Conservation (phyloP, 1,140 invertebrate genomes). For the honey bee (Apis mellifera) region DNA sequence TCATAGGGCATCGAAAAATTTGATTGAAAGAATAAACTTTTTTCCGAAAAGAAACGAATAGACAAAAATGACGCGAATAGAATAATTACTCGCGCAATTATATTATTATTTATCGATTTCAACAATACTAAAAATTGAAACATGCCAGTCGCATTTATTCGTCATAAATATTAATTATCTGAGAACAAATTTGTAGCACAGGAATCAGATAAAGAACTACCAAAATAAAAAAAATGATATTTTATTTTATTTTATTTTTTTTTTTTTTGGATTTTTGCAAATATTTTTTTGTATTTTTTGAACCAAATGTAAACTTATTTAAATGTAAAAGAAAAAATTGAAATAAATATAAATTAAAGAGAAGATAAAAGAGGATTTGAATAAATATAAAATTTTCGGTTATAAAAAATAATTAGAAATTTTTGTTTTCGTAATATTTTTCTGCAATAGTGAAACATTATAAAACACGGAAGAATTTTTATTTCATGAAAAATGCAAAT, state of each 20-base stretch:
- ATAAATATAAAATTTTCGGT: neutral
- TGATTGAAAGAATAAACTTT: conserved; percentile 7
- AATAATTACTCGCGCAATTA: conserved; percentile 21
- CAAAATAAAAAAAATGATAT: neutral
- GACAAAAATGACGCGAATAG: neutral
- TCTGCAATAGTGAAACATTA: too few relatives aligned
- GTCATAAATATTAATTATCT: neutral
- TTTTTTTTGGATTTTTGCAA: neutral
- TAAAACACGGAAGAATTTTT: too few relatives aligned
- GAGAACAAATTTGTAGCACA: neutral
- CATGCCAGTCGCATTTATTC: neutral
- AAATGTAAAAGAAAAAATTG: neutral
- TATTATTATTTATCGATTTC: conserved; percentile 36
- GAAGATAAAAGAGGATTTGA: neutral
- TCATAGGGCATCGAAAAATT: neutral
- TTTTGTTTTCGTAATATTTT: too few relatives aligned
- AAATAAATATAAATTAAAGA: too few relatives aligned
- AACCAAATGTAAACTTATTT: neutral
- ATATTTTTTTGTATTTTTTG: neutral
- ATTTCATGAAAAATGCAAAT: too few relatives aligned
- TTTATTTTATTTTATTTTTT: neutral
- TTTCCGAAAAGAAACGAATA: neutral
- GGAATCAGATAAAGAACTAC: neutral
- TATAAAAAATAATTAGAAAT: too few relatives aligned
- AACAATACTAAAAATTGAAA: neutral